phyloP scores from a whole-genome alignment of 2,113 vertebrate species.

The Thunnus thynnus region DNA sequence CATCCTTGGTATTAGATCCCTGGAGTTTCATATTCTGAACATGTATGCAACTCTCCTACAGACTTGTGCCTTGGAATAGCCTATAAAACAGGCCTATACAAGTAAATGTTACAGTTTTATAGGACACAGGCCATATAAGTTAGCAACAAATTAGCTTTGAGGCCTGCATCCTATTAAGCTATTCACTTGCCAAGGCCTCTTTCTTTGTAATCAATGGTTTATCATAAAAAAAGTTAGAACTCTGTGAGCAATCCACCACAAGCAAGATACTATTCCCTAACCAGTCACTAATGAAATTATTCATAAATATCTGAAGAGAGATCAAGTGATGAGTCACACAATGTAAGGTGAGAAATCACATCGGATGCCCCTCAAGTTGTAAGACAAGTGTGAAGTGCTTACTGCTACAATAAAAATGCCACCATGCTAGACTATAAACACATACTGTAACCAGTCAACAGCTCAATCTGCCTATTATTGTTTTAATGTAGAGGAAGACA shows the following conservation, averaged over 20 bases:
- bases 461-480: no score
- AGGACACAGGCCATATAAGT: not conserved
- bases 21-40: not conserved
- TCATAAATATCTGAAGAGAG: not conserved
- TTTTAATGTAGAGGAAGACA: no score
- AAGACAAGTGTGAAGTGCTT: not conserved
- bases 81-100: not conserved
- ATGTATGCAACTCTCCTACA: conserved; percentile 1
- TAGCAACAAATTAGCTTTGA: not conserved
- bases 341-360: not conserved
- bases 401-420: not conserved
- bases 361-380: not conserved
- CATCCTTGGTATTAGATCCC: not conserved
- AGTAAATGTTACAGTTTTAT: conserved; percentile 9
- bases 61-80: conserved; percentile 11
- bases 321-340: not conserved
- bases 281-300: not conserved
- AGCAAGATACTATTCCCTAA: not conserved
- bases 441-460: no score
- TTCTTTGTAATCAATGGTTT: conserved; percentile 33
- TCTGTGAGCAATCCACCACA: not conserved
- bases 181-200: not conserved
- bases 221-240: not conserved
- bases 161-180: not conserved
- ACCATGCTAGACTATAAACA: not conserved